These are phyloP conservation scores for Chunga burmeisteri DNA, from an alignment of 2,113 vertebrate genomes.

Conservation along the genomic window DNA sequence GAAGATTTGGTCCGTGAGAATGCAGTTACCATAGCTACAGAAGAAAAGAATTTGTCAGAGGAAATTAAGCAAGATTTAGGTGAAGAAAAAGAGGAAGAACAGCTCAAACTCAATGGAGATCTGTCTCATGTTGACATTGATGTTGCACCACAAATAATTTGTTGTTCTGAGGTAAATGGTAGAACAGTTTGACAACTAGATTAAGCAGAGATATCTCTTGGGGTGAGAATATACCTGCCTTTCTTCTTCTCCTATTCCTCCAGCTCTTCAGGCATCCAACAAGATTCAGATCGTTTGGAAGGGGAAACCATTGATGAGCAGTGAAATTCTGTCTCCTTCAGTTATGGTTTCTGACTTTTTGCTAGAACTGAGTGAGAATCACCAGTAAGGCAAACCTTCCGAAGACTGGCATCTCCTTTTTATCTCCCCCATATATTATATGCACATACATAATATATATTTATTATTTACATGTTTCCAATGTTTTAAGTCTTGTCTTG, in stretches of 20 bases:
- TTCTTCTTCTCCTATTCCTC: conserved; percentile 73
- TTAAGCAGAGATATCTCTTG: conserved; percentile 43
- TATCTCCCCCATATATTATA: conserved; percentile 17
- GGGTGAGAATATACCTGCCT: conserved; percentile 65
- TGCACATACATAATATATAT: neutral
- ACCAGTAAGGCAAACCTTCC: conserved; percentile 51
- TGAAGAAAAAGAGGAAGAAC: conserved; percentile 71
- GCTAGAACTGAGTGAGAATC: conserved; percentile 48
- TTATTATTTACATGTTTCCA: conserved; percentile 59
- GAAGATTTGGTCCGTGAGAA: conserved; percentile 61
- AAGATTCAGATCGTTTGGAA: conserved; percentile 59
- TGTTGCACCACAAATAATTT: conserved; percentile 91
- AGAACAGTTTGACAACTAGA: conserved; percentile 63
- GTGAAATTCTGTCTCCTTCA: conserved; percentile 61
- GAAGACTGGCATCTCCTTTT: neutral
- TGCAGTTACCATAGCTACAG: conserved; percentile 50
- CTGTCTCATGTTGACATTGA: conserved; percentile 84
- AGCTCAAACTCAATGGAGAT: conserved; percentile 90
- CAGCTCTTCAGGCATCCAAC: conserved; percentile 46
- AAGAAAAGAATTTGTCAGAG: conserved; percentile 66
- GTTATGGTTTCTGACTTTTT: conserved; percentile 64
- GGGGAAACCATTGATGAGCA: conserved; percentile 57
- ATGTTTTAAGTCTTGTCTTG: conserved; percentile 52
- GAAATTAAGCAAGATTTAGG: conserved; percentile 58
- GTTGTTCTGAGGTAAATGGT: conserved; percentile 99